Conservation (phyloP, 2,888 invertebrate species). For the Acanthoscelides obtectus region DNA sequence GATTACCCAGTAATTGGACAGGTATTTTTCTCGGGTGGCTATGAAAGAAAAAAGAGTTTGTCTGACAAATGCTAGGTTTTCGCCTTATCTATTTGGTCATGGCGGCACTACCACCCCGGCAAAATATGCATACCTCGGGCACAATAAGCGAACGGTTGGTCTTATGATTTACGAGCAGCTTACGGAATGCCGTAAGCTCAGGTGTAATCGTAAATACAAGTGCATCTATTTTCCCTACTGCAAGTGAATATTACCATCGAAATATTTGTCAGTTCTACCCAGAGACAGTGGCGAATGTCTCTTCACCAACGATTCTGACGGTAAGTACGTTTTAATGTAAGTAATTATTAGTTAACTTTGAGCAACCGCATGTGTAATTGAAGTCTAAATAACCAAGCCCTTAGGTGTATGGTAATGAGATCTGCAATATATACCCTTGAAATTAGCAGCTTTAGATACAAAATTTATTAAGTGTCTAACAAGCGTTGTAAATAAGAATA, state of each 20-base stretch:
- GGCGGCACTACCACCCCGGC: no score
- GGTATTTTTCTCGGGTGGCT: no score
- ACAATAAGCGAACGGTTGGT: not conserved
- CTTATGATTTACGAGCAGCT: not conserved
- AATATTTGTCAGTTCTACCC: not conserved
- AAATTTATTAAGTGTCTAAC: no score
- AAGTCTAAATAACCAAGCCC: no score
- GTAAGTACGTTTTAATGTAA: not conserved
- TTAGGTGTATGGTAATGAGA: no score
- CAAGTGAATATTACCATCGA: not conserved
- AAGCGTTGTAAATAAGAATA: no score
- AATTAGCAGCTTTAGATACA: no score
- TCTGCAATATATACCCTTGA: no score
- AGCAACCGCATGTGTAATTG: not conserved
- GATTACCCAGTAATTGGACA: no score
- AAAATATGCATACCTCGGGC: not conserved
- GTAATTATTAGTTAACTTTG: not conserved
- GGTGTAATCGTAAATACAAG: not conserved
- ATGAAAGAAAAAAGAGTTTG: no score
- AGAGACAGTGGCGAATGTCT: not conserved
- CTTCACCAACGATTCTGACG: not conserved
- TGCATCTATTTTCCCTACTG: not conserved
- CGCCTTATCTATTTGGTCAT: no score
- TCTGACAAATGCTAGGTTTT: no score
- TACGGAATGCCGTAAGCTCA: not conserved